Percentiles rank a stretch among this genome's conserved stretches.
These are phyloP conservation scores for Ophthalmolycus amberensis DNA, from an alignment of 2,113 vertebrate species.

Conservation along the genomic window DNA sequence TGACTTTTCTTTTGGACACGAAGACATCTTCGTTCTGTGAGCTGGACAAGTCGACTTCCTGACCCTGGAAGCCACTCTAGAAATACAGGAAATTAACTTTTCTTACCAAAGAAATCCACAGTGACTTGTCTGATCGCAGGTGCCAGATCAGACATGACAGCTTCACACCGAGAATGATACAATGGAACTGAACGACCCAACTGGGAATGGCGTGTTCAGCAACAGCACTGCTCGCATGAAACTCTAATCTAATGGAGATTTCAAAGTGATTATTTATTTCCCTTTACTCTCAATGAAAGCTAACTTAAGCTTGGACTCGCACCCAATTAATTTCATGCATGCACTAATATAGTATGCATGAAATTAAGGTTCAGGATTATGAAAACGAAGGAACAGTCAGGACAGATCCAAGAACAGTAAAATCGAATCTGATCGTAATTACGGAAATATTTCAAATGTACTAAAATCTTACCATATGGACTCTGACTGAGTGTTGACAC, in stretches of 20 bases:
- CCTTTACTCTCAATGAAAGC: conserved; percentile 11
- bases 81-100: conserved; percentile 48
- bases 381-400: conserved; percentile 7
- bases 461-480: conserved; percentile 62
- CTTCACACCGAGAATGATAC: background rate
- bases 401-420: conserved; percentile 65
- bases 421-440: conserved; percentile 60
- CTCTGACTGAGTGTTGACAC: conserved; percentile 36
- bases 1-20: conserved; percentile 1
- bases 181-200: conserved; percentile 5
- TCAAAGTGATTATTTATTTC: background rate
- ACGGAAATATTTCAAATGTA: conserved; percentile 40
- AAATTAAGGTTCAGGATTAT: conserved; percentile 22
- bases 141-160: conserved; percentile 31
- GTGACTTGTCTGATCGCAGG: background rate
- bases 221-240: conserved; percentile 4
- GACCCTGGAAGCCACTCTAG: conserved; percentile 28
- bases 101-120: conserved; percentile 12
- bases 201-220: background rate
- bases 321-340: conserved; percentile 7
- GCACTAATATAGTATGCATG: conserved; percentile 2
- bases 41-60: conserved; percentile 20
- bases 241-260: background rate
- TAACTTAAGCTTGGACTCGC: conserved; percentile 1
- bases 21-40: background rate